These are phyloP conservation scores for Mixornis gularis DNA, from an alignment of 2,113 vertebrate genomes.

Conservation along the genomic window DNA sequence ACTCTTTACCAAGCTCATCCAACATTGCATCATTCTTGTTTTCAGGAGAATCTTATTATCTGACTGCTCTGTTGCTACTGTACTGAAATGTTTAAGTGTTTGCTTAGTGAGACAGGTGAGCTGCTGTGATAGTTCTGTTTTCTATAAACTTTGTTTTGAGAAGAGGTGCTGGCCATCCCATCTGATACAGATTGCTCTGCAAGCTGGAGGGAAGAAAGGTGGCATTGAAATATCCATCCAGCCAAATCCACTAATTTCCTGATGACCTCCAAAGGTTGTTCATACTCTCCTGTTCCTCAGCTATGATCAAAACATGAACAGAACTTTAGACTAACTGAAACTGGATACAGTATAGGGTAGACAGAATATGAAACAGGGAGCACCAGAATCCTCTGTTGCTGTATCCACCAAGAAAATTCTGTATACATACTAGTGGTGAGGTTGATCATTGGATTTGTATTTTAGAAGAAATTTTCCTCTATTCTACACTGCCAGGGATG, in stretches of 20 bases:
- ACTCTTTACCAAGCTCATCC: not conserved
- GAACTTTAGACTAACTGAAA: not conserved
- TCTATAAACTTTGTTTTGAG: not conserved
- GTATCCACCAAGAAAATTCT: not conserved
- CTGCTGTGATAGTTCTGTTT: not conserved
- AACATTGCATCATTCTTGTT: fast-evolving
- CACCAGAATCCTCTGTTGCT: not conserved
- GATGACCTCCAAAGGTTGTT: not conserved
- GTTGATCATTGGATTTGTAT: not conserved
- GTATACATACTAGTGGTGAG: not conserved
- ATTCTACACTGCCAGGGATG: not conserved
- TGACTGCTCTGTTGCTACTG: not conserved
- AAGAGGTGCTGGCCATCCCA: not conserved
- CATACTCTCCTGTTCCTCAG: not conserved
- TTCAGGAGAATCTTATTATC: not conserved
- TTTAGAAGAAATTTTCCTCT: not conserved
- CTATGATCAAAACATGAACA: not conserved
- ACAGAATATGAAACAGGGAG: not conserved
- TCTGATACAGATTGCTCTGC: not conserved
- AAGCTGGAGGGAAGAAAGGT: not conserved
- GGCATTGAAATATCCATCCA: not conserved
- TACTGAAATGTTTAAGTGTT: not conserved
- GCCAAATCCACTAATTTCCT: not conserved
- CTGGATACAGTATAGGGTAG: not conserved
- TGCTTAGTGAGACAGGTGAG: not conserved